Evolutionary conservation across 2,113 vertebrate species (phyloP).

Genomic region (Cynopterus brachyotis): DNA sequence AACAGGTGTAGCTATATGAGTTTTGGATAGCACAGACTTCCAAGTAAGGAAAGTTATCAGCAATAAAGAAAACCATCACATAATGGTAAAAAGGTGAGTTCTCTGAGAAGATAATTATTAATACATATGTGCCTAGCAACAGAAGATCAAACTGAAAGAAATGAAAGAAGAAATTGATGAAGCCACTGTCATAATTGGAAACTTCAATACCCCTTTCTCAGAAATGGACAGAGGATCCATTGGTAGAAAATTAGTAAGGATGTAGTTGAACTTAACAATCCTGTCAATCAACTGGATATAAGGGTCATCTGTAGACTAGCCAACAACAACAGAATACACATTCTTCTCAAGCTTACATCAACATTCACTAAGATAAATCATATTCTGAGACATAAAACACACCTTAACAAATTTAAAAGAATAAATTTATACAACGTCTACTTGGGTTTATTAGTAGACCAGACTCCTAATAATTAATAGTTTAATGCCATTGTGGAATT

Average conservation of each 20-base stretch:
- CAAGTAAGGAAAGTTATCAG: not conserved
- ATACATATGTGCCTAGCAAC: not conserved
- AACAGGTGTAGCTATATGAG: not conserved
- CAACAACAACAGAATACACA: not conserved
- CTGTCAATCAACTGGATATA: not conserved
- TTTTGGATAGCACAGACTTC: not conserved
- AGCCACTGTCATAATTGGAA: not conserved
- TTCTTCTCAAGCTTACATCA: not conserved
- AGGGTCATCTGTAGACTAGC: not conserved
- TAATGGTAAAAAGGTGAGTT: not conserved
- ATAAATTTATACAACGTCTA: not conserved
- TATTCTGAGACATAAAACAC: not conserved
- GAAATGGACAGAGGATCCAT: not conserved
- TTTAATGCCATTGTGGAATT: not conserved
- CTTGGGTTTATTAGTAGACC: not conserved
- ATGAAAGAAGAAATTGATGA: not conserved
- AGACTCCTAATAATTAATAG: too few species aligned
- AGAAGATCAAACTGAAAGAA: not conserved
- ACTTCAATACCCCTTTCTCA: not conserved
- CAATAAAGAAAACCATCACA: not conserved
- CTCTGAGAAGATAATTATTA: not conserved
- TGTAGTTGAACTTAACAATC: not conserved
- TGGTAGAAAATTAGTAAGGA: not conserved
- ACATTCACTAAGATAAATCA: not conserved
- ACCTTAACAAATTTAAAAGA: not conserved